Percentiles rank a stretch among this genome's conserved stretches.
These are phyloP conservation scores for Machimus rusticus DNA, from an alignment of 2,888 invertebrate species.

Conservation along the genomic window DNA sequence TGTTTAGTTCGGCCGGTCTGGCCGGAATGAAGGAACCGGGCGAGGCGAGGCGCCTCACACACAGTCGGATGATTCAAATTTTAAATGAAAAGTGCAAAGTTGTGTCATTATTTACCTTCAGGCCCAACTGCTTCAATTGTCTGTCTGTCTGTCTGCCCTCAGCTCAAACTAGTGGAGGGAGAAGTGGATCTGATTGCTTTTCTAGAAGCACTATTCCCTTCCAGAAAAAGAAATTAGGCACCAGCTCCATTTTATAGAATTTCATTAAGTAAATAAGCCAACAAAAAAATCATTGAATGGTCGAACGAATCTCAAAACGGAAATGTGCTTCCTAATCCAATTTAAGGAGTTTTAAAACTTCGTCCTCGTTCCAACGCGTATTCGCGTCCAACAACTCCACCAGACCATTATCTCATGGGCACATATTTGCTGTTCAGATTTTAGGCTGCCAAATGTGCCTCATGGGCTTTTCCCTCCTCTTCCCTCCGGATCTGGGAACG, in stretches of 20 bases:
- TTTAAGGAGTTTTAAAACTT: background rate
- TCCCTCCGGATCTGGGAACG: background rate
- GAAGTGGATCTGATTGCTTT: background rate
- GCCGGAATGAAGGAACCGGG: background rate
- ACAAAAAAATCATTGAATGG: background rate
- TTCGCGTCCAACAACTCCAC: background rate
- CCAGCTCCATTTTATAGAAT: background rate
- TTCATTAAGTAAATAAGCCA: background rate
- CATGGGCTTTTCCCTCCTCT: background rate
- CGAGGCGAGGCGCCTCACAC: too few species aligned
- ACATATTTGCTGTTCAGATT: background rate
- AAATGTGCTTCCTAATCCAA: background rate
- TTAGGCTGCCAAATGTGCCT: background rate
- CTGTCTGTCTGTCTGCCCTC: background rate
- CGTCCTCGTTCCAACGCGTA: background rate
- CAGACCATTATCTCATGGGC: background rate
- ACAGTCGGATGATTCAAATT: background rate
- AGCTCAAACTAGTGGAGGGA: background rate
- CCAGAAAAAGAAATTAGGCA: background rate
- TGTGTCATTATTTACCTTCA: slow-evolving; percentile 14
- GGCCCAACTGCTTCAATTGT: slow-evolving; percentile 1
- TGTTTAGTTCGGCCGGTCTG: background rate
- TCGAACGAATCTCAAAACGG: background rate
- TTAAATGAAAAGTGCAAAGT: slow-evolving; percentile 19
- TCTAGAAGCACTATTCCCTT: background rate